phyloP scores from a whole-genome alignment of 2,113 vertebrate genomes.

The Lynx canadensis region DNA sequence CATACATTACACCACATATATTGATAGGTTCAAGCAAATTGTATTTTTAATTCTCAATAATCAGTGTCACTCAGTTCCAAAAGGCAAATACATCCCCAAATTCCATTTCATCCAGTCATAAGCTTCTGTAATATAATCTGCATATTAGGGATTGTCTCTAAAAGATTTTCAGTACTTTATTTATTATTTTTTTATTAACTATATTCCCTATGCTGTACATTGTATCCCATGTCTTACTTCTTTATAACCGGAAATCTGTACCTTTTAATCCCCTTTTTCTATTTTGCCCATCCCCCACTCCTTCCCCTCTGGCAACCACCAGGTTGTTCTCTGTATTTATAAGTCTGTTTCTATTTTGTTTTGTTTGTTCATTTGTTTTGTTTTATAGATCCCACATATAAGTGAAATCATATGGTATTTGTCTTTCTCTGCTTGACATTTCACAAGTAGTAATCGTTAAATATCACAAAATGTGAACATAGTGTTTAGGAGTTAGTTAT shows the following conservation, averaged over 20 bases:
- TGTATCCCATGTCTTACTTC: background rate
- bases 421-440: background rate
- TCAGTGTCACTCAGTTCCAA: background rate
- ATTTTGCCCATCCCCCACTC: background rate
- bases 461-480: background rate
- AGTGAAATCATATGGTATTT: background rate
- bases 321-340: background rate
- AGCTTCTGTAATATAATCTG: background rate
- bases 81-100: background rate
- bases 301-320: background rate
- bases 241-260: background rate
- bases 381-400: background rate
- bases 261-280: background rate
- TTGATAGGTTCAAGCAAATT: background rate
- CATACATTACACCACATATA: background rate
- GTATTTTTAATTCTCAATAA: background rate
- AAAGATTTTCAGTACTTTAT: background rate
- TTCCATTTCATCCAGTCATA: background rate
- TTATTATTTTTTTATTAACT: background rate
- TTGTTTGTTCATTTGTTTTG: background rate
- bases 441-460: background rate
- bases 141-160: background rate
- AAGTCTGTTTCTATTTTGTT: background rate
- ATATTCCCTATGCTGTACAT: background rate
- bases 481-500: slow-evolving; percentile 31